A percentile compares a stretch with the other conserved stretches of the same genome.
phyloP scores from a whole-genome alignment of 2,888 invertebrate species.

The Protodeltote pygarga region DNA sequence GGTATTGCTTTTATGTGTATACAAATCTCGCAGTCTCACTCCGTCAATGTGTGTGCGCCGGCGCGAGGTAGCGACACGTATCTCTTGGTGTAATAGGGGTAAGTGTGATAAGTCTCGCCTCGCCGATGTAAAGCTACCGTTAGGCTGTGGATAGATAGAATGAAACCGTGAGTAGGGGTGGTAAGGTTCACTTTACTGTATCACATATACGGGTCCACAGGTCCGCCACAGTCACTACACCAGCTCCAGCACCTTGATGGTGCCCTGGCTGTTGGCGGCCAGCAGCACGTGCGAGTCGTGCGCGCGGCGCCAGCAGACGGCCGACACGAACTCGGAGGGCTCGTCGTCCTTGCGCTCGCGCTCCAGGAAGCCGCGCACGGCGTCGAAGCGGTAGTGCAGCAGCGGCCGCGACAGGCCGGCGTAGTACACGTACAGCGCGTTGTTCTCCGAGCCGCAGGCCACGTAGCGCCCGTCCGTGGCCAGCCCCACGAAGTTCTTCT shows the following conservation, averaged over 20 bases:
- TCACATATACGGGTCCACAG: slow-evolving; percentile 5
- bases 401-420: slow-evolving; percentile 95
- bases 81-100: no score
- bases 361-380: slow-evolving; percentile 91
- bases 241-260: slow-evolving; percentile 95
- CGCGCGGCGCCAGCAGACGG: slow-evolving; percentile 96
- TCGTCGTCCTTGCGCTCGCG: slow-evolving; percentile 94
- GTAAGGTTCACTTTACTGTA: slow-evolving; percentile 42
- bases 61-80: no score
- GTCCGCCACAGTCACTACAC: slow-evolving; percentile 59
- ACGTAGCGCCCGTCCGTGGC: slow-evolving; percentile 96
- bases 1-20: no score
- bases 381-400: slow-evolving; percentile 95
- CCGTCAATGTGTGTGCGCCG: no score
- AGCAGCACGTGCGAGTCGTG: slow-evolving; percentile 91
- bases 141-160: slow-evolving; percentile 1
- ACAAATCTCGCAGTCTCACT: no score
- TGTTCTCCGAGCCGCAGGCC: slow-evolving; percentile 98
- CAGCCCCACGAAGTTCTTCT: slow-evolving; percentile 98
- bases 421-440: slow-evolving; percentile 96
- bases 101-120: no score
- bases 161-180: slow-evolving; percentile 16
- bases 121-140: no score
- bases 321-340: slow-evolving; percentile 97
- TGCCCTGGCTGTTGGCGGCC: slow-evolving; percentile 97